Conservation (phyloP, 2,797 vertebrate genomes). For the Argyrosomus regius region DNA sequence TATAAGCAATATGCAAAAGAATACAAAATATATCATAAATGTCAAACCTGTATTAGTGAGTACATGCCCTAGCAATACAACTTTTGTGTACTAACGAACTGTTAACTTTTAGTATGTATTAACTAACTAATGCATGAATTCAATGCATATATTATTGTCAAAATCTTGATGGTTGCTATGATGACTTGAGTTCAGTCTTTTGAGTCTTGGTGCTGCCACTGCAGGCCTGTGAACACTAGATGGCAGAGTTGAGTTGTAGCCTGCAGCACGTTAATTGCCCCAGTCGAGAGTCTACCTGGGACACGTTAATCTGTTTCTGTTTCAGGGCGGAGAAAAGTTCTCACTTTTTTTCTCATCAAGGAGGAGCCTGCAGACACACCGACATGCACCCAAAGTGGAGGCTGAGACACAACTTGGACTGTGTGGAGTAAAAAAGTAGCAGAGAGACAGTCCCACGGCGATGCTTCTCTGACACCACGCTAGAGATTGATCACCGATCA, state of each 20-base stretch:
- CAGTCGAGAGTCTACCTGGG: conserved; percentile 71
- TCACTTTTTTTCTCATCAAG: conserved; percentile 63
- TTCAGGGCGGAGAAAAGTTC: conserved; percentile 81
- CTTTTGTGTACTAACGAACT: background rate
- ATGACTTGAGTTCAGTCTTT: background rate
- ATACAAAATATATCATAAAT: no score
- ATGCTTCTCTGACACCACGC: conserved; percentile 63
- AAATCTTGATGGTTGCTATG: background rate
- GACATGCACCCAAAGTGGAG: conserved; percentile 68
- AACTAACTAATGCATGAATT: background rate
- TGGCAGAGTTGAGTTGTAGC: conserved; percentile 66
- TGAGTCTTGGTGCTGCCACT: background rate
- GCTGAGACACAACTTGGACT: conserved; percentile 48
- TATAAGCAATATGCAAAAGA: background rate
- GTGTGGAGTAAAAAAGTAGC: conserved; percentile 39
- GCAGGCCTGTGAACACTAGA: conserved; percentile 58
- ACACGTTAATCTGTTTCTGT: conserved; percentile 66
- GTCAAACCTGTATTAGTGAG: background rate
- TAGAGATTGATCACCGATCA: conserved; percentile 65
- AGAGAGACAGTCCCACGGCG: conserved; percentile 52
- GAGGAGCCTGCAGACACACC: conserved; percentile 80
- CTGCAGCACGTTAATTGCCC: conserved; percentile 24
- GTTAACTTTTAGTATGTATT: background rate
- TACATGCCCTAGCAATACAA: background rate
- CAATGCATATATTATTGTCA: background rate